A percentile compares a stretch with the other conserved stretches of the same genome.
phyloP scores from a whole-genome alignment of 1,140 invertebrate species.

The Fopius arisanus region DNA sequence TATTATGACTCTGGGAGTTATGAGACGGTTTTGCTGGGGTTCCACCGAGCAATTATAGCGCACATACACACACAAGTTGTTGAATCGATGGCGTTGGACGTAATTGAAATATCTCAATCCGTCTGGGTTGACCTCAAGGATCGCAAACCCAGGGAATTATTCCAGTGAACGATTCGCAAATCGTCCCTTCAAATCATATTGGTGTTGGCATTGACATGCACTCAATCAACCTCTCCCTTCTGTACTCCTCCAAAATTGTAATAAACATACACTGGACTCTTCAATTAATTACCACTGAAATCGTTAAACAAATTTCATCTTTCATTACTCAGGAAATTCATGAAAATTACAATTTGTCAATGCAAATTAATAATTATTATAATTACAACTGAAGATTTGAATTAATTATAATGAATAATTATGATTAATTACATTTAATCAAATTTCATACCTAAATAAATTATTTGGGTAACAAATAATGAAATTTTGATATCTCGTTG shows the following conservation, averaged over 20 bases:
- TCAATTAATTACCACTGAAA: no score
- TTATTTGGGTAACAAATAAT: no score
- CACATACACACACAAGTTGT: not conserved
- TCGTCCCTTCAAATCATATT: not conserved
- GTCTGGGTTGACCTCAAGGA: slow-evolving; percentile 46
- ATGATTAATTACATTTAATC: no score
- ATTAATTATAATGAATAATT: no score
- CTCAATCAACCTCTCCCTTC: not conserved
- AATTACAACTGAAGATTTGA: no score
- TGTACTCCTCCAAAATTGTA: not conserved
- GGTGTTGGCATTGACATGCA: not conserved
- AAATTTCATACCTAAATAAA: no score
- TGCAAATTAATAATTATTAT: no score
- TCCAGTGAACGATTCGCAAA: slow-evolving; percentile 37
- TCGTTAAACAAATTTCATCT: no score
- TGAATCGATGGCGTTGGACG: slow-evolving; percentile 27
- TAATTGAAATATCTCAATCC: slow-evolving; percentile 59
- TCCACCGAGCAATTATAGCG: slow-evolving; percentile 30
- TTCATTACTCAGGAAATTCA: no score
- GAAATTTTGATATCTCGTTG: no score
- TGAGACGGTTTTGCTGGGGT: slow-evolving; percentile 17
- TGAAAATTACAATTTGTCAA: no score
- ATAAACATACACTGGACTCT: no score
- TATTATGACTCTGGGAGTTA: slow-evolving; percentile 32
- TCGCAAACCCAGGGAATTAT: slow-evolving; percentile 54